A percentile compares a stretch with the other conserved stretches of the same genome.
phyloP scores from a whole-genome alignment of 1,140 invertebrate genomes.

The Caenorhabditis inopinata region DNA sequence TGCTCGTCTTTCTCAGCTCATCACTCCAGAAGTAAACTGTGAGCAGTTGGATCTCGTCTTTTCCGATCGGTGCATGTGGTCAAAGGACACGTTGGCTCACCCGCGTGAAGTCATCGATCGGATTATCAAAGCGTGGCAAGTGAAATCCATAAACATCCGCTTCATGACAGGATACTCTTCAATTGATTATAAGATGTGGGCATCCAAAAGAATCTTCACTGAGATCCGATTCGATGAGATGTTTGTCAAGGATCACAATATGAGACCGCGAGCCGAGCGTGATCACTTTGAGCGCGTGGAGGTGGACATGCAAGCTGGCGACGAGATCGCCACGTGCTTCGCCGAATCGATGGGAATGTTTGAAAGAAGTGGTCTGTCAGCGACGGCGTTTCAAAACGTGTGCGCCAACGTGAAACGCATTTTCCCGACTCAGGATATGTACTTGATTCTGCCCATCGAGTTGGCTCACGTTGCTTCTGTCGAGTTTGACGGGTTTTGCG shows the following conservation, averaged over 20 bases:
- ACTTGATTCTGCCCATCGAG: not conserved
- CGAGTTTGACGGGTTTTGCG: slow-evolving; percentile 8
- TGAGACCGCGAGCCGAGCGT: not conserved
- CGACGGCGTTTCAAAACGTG: slow-evolving; percentile 1
- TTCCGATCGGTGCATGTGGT: slow-evolving; percentile 9
- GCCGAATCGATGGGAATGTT: slow-evolving; percentile 23
- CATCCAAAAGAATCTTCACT: not conserved
- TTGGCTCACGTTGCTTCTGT: not conserved
- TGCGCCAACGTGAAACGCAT: slow-evolving; percentile 16
- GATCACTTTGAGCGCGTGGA: slow-evolving; percentile 5
- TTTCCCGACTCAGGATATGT: slow-evolving; percentile 15
- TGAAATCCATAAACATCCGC: slow-evolving; percentile 15
- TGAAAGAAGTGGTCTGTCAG: not conserved
- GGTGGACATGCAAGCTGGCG: slow-evolving; percentile 12
- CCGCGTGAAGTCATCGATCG: slow-evolving; percentile 6
- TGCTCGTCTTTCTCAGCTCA: not conserved
- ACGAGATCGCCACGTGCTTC: slow-evolving; percentile 25
- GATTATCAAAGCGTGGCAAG: slow-evolving; percentile 10
- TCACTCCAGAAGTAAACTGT: not conserved
- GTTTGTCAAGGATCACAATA: not conserved
- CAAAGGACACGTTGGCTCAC: not conserved
- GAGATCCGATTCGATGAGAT: slow-evolving; percentile 21
- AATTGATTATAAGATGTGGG: not conserved
- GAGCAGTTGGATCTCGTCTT: slow-evolving; percentile 12
- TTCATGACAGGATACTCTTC: slow-evolving; percentile 23